phyloP scores from a whole-genome alignment of 2,113 vertebrate species.

The crab-eating macaque (Macaca fascicularis) region T2T-MFA8v1.1 NC_088381.1:166781501-166782000 shows the following conservation, averaged over 20 bases:
- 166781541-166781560: not conserved
- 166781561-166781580: not conserved
- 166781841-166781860: not conserved
- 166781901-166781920: not conserved
- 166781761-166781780: not conserved
- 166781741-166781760: not conserved
- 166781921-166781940: not conserved
- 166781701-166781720: fast-evolving
- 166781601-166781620: fast-evolving
- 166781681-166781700: fast-evolving
- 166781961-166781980: not conserved
- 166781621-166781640: not conserved
- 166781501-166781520: too few species aligned
- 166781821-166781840: not conserved
- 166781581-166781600: not conserved
- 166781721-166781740: fast-evolving
- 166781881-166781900: not conserved
- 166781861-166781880: not conserved
- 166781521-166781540: not conserved
- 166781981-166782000: not conserved
- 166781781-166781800: not conserved
- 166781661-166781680: fast-evolving
- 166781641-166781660: fast-evolving
- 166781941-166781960: not conserved
- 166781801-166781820: not conserved